Evolutionary conservation across 2,113 vertebrate species (phyloP), one percentile per base, ranked within the genome.

Genomic region (Anhinga anhinga): DNA sequence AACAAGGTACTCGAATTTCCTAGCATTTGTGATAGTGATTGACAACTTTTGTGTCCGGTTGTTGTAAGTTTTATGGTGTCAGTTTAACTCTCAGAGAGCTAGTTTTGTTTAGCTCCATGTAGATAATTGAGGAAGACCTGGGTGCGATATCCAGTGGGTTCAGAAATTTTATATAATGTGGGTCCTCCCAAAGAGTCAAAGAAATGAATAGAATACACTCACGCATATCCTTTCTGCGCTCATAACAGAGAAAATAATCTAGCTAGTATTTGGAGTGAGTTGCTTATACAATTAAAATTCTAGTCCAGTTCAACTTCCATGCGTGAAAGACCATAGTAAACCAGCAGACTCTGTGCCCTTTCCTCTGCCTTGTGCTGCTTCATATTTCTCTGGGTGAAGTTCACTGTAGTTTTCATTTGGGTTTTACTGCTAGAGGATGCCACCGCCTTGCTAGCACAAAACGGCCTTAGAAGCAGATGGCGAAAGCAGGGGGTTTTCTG

Each of bases 371-470:
- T 21, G 58, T 21, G 79, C 15, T 72, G 70, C 40, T 56, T 42
- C 26, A 0, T 20, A 1, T 47, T 72, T 59, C 61, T 74, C 42
- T 42, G 52, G 71, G 38, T 38, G 65, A 44, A 38, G 56, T 25
- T 40, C 25, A 62, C 2, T 40, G 66, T 13, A 62, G n/a, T 2
- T 85, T 67, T 72, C 11, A 5, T 16, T 38, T 71, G 85, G 61
- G 38, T 49, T 90, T 76, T 42, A 44, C 45, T 82, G 79, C 66
- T 61, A 66, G 19, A 34, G 86, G 61, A 47, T 42, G 22, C 34
- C 65, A 11, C 47, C 0, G 8, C 70, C 40, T 13, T 44, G 50
- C 15, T 32, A 26, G 22, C 27, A 2, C 1, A 1, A 12, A 30
- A 13, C 6, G 3, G 49, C 86, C 88, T 55, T 36, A 3, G 36